Conservation (phyloP, 2,113 vertebrate species). For the Tursiops truncatus region DNA sequence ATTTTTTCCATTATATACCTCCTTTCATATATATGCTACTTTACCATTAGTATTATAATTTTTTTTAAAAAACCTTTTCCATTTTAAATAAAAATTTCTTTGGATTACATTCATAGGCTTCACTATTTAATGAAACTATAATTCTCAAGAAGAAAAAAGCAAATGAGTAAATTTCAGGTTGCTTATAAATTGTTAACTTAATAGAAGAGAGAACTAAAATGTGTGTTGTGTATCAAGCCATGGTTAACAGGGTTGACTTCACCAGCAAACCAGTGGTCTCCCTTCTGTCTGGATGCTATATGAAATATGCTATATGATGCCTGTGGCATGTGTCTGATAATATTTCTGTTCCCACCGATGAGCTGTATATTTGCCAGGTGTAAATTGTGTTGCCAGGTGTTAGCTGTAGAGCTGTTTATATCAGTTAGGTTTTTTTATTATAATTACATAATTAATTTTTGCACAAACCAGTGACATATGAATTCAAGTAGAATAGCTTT, state of each 20-base stretch:
- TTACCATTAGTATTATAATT: background rate
- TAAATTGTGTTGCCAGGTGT: background rate
- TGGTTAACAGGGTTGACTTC: background rate
- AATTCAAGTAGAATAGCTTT: background rate
- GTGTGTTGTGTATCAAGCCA: background rate
- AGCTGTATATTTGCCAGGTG: background rate
- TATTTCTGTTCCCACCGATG: background rate
- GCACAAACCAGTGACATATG: background rate
- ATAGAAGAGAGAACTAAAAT: background rate
- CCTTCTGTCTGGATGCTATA: background rate
- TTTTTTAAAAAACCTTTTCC: background rate
- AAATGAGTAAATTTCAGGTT: slow-evolving; percentile 1
- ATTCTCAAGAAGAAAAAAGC: background rate
- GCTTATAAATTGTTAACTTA: background rate
- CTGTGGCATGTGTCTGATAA: background rate
- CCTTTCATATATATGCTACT: background rate
- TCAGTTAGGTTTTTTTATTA: background rate
- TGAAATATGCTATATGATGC: background rate
- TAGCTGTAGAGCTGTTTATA: background rate
- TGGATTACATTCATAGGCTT: background rate
- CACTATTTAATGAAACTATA: background rate
- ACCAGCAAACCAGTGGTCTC: background rate
- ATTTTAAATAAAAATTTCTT: slow-evolving; percentile 22
- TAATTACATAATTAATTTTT: background rate
- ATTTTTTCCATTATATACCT: background rate